Evolutionary conservation across 1,140 invertebrate genomes (phyloP).

Genomic region (Anastatus disparis): DNA sequence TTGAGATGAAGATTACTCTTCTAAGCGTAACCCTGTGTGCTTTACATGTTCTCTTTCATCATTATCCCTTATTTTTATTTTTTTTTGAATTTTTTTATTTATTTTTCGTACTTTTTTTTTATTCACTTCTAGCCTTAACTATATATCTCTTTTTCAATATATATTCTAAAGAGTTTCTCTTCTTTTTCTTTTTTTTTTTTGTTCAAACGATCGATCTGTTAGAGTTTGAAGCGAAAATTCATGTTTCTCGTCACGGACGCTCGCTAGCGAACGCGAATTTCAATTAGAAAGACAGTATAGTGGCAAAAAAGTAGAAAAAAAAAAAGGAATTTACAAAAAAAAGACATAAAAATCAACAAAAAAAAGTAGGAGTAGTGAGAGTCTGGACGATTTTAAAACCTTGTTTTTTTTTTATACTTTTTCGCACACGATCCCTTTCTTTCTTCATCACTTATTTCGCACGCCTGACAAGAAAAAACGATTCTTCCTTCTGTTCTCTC

Average conservation of each 20-base stretch:
- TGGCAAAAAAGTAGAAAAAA: neutral
- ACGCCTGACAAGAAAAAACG: no score
- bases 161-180: no score
- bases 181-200: no score
- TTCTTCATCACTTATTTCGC: no score
- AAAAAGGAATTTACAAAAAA: neutral
- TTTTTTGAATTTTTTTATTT: no score
- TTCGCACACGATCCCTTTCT: no score
- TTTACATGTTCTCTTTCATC: neutral
- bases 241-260: conserved; percentile 29
- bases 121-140: conserved; percentile 20
- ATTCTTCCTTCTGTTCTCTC: no score
- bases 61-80: conserved; percentile 1
- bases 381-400: conserved; percentile 7
- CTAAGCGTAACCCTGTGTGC: conserved; percentile 46
- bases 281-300: conserved; percentile 26
- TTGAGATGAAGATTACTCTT: conserved; percentile 56
- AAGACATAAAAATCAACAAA: conserved; percentile 11
- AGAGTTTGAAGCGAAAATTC: conserved; percentile 23
- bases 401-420: no score
- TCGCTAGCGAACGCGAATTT: conserved; percentile 8
- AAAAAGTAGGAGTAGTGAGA: no score
- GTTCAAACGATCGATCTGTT: no score
- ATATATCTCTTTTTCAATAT: no score
- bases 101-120: no score